Percentiles rank a stretch among this genome's conserved stretches.
phyloP scores from a whole-genome alignment of 2,113 vertebrate species.

The Tetrao urogallus region DNA sequence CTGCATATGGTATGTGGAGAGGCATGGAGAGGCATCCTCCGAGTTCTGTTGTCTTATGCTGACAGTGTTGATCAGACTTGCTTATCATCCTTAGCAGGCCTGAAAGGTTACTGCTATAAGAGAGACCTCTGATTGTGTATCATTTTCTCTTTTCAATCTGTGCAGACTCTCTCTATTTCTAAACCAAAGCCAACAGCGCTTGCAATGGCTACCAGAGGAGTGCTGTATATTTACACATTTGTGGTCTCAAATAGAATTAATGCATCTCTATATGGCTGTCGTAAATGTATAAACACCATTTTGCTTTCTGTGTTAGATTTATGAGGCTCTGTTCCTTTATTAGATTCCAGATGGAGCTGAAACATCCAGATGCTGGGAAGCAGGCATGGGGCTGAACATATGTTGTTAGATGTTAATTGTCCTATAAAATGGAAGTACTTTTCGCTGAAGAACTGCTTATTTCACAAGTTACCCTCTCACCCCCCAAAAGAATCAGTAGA shows the following conservation, averaged over 20 bases:
- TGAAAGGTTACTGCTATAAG: not conserved
- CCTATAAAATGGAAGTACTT: not conserved
- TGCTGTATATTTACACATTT: not conserved
- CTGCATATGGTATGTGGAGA: not conserved
- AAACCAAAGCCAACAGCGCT: not conserved
- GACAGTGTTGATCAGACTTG: not conserved
- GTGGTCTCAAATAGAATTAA: not conserved
- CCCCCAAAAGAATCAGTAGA: not conserved
- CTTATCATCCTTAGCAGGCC: not conserved
- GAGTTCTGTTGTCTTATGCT: not conserved
- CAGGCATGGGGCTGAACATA: conserved; percentile 2
- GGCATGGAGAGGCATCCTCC: not conserved
- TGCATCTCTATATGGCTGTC: not conserved
- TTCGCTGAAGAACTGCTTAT: not conserved
- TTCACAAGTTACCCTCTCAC: not conserved
- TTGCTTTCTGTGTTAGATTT: not conserved
- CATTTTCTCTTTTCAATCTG: not conserved
- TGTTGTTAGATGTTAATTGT: not conserved
- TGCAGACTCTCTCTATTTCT: not conserved
- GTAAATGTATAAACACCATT: not conserved
- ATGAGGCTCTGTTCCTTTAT: not conserved
- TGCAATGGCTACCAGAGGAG: not conserved
- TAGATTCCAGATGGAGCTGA: not conserved
- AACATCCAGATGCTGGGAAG: conserved; percentile 2
- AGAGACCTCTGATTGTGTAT: not conserved